These are phyloP conservation scores for Pantelozetes paolii DNA, from an alignment of 2,888 invertebrate genomes.

Conservation along the genomic window DNA sequence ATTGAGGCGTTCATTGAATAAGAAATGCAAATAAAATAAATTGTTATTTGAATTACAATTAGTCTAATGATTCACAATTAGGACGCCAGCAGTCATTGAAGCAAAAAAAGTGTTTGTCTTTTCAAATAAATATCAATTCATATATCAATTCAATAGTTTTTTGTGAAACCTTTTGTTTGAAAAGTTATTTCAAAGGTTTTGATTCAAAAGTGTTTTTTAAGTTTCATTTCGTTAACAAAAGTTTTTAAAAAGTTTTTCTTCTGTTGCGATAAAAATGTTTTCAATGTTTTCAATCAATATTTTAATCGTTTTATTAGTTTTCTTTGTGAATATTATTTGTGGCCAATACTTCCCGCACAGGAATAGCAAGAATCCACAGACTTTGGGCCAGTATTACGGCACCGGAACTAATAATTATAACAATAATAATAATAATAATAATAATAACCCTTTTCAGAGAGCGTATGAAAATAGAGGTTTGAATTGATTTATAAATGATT, in stretches of 20 bases:
- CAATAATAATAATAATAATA: no score
- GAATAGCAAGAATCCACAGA: not conserved
- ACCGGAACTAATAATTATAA: no score
- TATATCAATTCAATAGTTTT: no score
- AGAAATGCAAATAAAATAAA: not conserved
- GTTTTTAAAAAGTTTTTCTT: not conserved
- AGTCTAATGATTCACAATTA: conserved; percentile 1
- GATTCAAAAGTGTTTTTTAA: not conserved
- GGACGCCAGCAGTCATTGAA: conserved; percentile 12
- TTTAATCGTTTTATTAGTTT: not conserved
- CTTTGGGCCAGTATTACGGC: not conserved
- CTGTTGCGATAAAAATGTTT: not conserved
- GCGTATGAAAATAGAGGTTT: not conserved
- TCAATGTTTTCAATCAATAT: not conserved
- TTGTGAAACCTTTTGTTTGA: no score
- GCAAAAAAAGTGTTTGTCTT: not conserved
- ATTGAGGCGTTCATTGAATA: not conserved
- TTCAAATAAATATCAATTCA: no score
- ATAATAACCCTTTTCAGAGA: not conserved
- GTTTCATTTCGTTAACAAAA: not conserved
- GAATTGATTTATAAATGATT: no score
- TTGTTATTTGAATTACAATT: not conserved
- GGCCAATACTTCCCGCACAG: not conserved
- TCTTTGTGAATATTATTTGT: not conserved
- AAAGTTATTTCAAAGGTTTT: no score